Conservation (phyloP, 2,113 vertebrate species). For the Microcebus jonahi region DNA sequence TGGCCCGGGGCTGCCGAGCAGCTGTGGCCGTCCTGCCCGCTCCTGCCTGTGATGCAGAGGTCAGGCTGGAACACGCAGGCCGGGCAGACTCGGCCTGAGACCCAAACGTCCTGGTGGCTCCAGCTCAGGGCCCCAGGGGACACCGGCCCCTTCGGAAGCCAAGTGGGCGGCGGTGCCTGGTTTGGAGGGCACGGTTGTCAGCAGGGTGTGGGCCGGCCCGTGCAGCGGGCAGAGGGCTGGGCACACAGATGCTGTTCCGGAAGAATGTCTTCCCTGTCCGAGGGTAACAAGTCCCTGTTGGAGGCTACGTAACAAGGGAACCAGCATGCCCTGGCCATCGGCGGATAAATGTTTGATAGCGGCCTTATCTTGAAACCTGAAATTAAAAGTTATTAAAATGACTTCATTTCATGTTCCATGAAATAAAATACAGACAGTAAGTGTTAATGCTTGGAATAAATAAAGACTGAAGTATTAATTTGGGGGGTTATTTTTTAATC, state of each 20-base stretch:
- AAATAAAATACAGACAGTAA: background rate
- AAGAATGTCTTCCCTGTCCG: no score
- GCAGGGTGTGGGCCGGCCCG: accelerated
- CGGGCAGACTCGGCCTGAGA: background rate
- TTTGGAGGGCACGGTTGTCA: accelerated
- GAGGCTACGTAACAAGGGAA: background rate
- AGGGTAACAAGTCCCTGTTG: no score
- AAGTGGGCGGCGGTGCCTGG: accelerated
- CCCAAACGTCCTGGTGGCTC: background rate
- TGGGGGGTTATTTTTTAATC: background rate
- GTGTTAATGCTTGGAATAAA: background rate
- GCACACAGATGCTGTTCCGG: accelerated
- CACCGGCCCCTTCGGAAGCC: accelerated
- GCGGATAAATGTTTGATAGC: background rate
- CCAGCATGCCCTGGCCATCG: background rate
- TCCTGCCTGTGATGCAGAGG: background rate
- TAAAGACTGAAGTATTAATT: background rate
- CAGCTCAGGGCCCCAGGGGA: background rate
- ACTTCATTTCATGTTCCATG: background rate
- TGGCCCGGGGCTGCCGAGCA: slow-evolving; percentile 76
- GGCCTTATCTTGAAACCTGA: background rate
- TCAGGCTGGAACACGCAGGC: background rate
- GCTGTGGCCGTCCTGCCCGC: slow-evolving; percentile 8
- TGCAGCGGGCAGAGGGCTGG: background rate
- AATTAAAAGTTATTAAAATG: background rate